phyloP scores from a whole-genome alignment of 1,140 invertebrate genomes.

The Rhynchophorus ferrugineus region DNA sequence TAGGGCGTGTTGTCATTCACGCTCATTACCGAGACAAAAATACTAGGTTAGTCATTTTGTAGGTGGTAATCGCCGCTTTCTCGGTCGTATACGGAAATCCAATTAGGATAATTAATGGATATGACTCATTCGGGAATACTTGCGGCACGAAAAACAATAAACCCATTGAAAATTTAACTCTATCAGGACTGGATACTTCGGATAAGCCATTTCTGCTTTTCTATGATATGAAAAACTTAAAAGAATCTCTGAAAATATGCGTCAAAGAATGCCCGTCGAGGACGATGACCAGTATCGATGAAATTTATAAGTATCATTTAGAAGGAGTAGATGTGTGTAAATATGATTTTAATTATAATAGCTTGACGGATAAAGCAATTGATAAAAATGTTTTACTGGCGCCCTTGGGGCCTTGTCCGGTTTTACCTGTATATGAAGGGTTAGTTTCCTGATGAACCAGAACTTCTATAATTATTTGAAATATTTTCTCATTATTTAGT shows the following conservation, averaged over 20 bases:
- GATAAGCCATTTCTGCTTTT: constrained; percentile 79
- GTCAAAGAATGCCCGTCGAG: constrained; percentile 77
- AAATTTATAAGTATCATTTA: constrained; percentile 63
- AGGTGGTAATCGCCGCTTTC: constrained; percentile 81
- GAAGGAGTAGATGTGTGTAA: constrained; percentile 67
- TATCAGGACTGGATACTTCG: constrained; percentile 73
- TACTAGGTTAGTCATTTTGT: constrained; percentile 31
- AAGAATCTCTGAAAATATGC: constrained; percentile 77
- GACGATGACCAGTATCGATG: constrained; percentile 53
- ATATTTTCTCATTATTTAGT: constrained; percentile 45
- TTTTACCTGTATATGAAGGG: constrained; percentile 62
- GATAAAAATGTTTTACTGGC: constrained; percentile 42
- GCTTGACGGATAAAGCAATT: constrained; percentile 30
- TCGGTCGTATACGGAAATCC: constrained; percentile 86
- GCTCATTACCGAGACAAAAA: no score
- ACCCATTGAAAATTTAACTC: constrained; percentile 60
- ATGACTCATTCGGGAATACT: constrained; percentile 93
- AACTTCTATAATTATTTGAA: constrained; percentile 2
- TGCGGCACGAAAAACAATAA: constrained; percentile 78
- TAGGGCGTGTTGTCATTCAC: no score
- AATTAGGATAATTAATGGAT: constrained; percentile 79
- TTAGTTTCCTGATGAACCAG: constrained; percentile 15
- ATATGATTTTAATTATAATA: constrained; percentile 59
- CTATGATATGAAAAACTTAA: constrained; percentile 69
- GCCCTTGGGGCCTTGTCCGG: constrained; percentile 63